Evolutionary conservation across 2,888 invertebrate genomes (phyloP), one percentile per base, ranked within the genome.

Genomic region (Agrotis clavis): DNA sequence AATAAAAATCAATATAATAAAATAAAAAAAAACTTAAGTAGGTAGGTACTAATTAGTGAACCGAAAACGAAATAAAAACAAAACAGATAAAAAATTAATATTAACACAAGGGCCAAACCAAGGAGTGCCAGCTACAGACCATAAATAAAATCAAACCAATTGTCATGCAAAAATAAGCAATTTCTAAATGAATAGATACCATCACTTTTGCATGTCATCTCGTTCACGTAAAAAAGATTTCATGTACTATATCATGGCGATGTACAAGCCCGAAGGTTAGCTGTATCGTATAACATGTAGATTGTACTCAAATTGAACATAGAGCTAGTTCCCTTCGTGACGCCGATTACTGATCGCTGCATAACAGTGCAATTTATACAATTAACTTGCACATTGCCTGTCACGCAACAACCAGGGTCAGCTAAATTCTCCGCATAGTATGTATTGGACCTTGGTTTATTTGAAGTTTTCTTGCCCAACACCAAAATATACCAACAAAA

Each of bases 71-170:
- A 86, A 84, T 82, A 83, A 87, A 86, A 84, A 87, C 77, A 81
- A 81, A 84, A 87, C 83, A 88, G 82, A 84, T 81, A 81, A 82
- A 88, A 87, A 86, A 85, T 79, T 50, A 90, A 88, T n/a, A n/a
- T 87, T 87, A 91, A 94, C 90, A 94, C 92, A 94, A 94, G 95
- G 94, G 94, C 95, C 95, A 94, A 95, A 95, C 96, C 95, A 95
- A 92, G 93, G 94, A 93, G 96, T 96, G 96, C 96, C 96, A 95
- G 93, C 95, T 96, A 95, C 95, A 93, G 94, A 95, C 92, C 89
- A 93, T 89, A 91, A 88, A 86, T 88, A 86, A 89, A 90, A 82
- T 90, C 86, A 91, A 91, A 92, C 88, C 82, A 89, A 92, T 90
- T 90, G 84, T 89, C 96, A 96, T 96, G 96, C 96, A 94, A 90